Conservation (phyloP, 1,140 invertebrate species). For the Formica selysi region DNA sequence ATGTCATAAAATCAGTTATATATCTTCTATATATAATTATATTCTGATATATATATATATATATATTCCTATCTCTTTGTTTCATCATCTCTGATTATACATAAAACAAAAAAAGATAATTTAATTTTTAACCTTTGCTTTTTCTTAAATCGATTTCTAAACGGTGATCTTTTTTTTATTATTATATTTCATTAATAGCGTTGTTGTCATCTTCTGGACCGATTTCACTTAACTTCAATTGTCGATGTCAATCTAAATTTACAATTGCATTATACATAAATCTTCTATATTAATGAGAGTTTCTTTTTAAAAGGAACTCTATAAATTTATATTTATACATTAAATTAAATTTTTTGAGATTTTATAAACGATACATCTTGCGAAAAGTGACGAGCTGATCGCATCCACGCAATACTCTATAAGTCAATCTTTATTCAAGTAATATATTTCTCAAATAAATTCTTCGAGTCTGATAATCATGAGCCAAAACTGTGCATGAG, state of each 20-base stretch:
- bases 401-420: not conserved
- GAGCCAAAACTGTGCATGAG: not conserved
- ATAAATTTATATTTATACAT: constrained; percentile 1
- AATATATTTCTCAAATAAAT: constrained; percentile 15
- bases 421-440: constrained; percentile 17
- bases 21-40: not conserved
- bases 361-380: not conserved
- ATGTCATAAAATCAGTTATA: not conserved
- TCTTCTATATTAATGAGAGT: not conserved
- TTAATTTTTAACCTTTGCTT: not conserved
- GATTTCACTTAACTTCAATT: constrained; percentile 13
- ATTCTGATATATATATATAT: not conserved
- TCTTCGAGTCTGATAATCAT: not conserved
- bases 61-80: not conserved
- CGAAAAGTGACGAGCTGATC: constrained; percentile 18
- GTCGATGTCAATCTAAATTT: not conserved
- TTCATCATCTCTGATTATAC: not conserved
- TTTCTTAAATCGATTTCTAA: not conserved
- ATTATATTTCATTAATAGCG: not conserved
- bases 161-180: not conserved
- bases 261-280: not conserved
- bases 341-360: constrained; percentile 12
- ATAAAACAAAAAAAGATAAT: constrained; percentile 1
- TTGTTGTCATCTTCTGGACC: not conserved
- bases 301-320: not conserved